Conservation (phyloP, 2,888 invertebrate species). For the Andrena flavipes region DNA sequence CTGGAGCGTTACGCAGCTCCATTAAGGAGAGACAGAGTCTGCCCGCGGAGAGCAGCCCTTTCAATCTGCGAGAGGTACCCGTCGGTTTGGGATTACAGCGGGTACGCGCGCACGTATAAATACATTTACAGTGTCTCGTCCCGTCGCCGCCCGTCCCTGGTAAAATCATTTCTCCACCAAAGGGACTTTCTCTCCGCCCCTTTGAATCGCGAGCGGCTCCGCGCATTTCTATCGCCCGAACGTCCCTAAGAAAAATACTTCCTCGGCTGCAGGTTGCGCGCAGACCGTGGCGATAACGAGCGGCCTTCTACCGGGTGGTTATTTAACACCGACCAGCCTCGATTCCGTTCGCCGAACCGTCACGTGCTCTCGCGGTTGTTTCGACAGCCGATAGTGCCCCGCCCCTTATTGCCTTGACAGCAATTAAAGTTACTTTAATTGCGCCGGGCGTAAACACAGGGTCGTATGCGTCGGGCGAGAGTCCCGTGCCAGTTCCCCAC, state of each 20-base stretch:
- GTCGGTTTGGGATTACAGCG: constrained; percentile 58
- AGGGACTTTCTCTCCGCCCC: not conserved
- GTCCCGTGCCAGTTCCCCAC: too few species aligned
- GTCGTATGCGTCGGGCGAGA: too few species aligned
- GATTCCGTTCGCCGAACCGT: constrained; percentile 10
- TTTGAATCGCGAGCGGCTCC: not conserved
- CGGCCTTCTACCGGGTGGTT: not conserved
- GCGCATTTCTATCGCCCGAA: not conserved
- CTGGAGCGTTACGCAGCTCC: constrained; percentile 75
- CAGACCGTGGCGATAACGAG: constrained; percentile 25
- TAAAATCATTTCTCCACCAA: not conserved
- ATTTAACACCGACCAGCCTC: constrained; percentile 36
- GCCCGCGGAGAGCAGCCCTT: constrained; percentile 26
- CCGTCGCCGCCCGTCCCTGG: not conserved
- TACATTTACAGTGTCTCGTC: constrained; percentile 16
- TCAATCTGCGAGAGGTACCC: constrained; percentile 53
- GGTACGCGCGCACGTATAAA: constrained; percentile 21
- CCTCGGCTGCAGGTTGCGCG: too few species aligned
- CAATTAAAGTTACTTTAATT: constrained; percentile 61
- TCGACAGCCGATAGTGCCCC: constrained; percentile 38
- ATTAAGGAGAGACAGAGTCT: constrained; percentile 74
- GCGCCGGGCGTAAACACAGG: constrained; percentile 48
- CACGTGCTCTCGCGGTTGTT: constrained; percentile 13
- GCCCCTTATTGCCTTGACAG: constrained; percentile 33
- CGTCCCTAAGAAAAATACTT: too few species aligned